These are phyloP conservation scores for Oryzias celebensis DNA, from an alignment of 2,113 vertebrate genomes.

Conservation along the genomic window DNA sequence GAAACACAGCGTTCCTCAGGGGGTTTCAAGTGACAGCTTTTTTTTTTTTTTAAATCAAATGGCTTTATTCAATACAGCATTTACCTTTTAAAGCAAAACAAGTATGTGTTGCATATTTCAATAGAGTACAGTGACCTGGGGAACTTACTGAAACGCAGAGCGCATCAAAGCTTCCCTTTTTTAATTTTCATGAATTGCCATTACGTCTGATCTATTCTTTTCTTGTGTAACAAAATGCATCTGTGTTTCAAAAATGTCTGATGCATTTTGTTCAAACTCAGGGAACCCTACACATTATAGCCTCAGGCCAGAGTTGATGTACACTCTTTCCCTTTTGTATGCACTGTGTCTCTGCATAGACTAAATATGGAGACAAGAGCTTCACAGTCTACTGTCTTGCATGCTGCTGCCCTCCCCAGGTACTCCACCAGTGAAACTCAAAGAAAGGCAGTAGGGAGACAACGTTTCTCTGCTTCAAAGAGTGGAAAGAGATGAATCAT, in stretches of 20 bases:
- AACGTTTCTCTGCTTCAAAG: slow-evolving; percentile 65
- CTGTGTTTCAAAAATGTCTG: slow-evolving; percentile 81
- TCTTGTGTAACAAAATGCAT: slow-evolving; percentile 81
- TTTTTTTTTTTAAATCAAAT: slow-evolving; percentile 85
- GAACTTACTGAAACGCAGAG: slow-evolving; percentile 63
- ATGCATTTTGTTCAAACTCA: slow-evolving; percentile 73
- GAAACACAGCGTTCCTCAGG: slow-evolving; percentile 79
- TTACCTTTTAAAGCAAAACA: slow-evolving; percentile 80
- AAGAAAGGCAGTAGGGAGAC: slow-evolving; percentile 61
- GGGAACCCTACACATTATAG: slow-evolving; percentile 69
- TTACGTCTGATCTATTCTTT: slow-evolving; percentile 71
- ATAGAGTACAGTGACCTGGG: slow-evolving; percentile 68
- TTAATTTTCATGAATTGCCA: slow-evolving; percentile 83
- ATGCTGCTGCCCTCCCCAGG: slow-evolving; percentile 70
- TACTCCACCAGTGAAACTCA: slow-evolving; percentile 56
- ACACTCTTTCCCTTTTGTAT: slow-evolving; percentile 64
- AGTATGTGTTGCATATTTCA: slow-evolving; percentile 81
- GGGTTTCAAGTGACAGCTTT: slow-evolving; percentile 89
- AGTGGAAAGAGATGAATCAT: slow-evolving; percentile 71
- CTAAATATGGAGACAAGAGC: slow-evolving; percentile 68
- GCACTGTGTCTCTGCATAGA: slow-evolving; percentile 59
- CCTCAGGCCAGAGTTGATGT: slow-evolving; percentile 76
- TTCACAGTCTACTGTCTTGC: slow-evolving; percentile 60
- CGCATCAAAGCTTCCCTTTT: slow-evolving; percentile 76
- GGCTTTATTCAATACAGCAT: slow-evolving; percentile 82